Percentiles rank a stretch among this genome's conserved stretches.
phyloP scores from a whole-genome alignment of 2,797 vertebrate species.

The Phyllotis vaccarum region DNA sequence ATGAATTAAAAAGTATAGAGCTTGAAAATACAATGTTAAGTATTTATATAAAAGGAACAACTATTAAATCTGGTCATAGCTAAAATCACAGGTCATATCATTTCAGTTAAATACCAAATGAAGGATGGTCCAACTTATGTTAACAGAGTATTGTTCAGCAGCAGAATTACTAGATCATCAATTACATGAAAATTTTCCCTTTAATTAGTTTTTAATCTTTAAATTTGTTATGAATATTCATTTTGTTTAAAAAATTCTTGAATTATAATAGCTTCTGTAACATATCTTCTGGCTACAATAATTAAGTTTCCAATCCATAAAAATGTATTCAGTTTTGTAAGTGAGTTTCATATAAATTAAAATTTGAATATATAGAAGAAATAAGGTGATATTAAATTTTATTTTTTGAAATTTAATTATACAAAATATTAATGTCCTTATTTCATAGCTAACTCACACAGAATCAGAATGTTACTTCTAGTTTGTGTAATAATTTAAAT shows the following conservation, averaged over 20 bases:
- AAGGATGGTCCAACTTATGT: slow-evolving; percentile 32
- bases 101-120: slow-evolving; percentile 54
- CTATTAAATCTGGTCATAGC: slow-evolving; percentile 19
- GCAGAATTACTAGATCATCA: slow-evolving; percentile 59
- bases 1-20: not conserved
- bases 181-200: slow-evolving; percentile 54
- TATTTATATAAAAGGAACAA: slow-evolving; percentile 39
- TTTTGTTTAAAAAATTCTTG: slow-evolving; percentile 5
- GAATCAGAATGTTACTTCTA: slow-evolving; percentile 24
- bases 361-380: slow-evolving; percentile 41
- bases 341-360: slow-evolving; percentile 53
- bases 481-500: not conserved
- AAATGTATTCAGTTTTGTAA: slow-evolving; percentile 72
- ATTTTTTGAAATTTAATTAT: slow-evolving; percentile 52
- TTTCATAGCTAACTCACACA: not conserved
- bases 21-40: slow-evolving; percentile 62
- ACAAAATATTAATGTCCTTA: slow-evolving; percentile 9
- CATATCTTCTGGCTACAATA: slow-evolving; percentile 32
- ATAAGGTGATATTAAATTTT: slow-evolving; percentile 47
- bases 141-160: slow-evolving; percentile 56
- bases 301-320: slow-evolving; percentile 63
- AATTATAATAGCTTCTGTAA: slow-evolving; percentile 66
- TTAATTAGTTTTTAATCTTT: slow-evolving; percentile 75
- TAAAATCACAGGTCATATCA: slow-evolving; percentile 51
- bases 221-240: slow-evolving; percentile 63